phyloP scores from a whole-genome alignment of 2,113 vertebrate species.

The Chloroceryle aenea region DNA sequence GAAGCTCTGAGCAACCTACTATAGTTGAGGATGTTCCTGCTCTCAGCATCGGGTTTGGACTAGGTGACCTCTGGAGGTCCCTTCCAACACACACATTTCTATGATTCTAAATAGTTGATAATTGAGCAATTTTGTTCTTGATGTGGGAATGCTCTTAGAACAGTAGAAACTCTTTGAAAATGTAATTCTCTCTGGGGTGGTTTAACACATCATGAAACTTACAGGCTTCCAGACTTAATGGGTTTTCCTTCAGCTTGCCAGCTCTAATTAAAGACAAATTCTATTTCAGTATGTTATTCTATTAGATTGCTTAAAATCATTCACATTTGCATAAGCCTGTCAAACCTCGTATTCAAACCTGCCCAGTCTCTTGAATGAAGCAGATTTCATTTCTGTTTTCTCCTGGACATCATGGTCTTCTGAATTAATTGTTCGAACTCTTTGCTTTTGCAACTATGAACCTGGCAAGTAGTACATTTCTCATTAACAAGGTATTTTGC shows the following conservation, averaged over 20 bases:
- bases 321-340: conserved; percentile 16
- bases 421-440: background rate
- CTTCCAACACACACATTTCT: too few species aligned
- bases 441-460: background rate
- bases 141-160: background rate
- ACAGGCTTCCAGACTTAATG: conserved; percentile 10
- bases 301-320: conserved; percentile 49
- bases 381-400: conserved; percentile 4
- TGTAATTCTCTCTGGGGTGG: background rate
- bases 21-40: too few species aligned
- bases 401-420: background rate
- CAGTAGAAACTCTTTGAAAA: background rate
- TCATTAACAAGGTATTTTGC: conserved; percentile 1
- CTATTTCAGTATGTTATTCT: background rate
- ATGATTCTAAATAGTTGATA: background rate
- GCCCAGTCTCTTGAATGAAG: background rate
- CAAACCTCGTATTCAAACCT: conserved; percentile 41
- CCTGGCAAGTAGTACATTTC: background rate
- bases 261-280: conserved; percentile 20
- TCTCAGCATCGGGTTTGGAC: too few species aligned
- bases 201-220: background rate
- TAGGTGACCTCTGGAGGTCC: too few species aligned
- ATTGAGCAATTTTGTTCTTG: background rate
- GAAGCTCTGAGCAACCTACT: too few species aligned
- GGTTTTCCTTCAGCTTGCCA: conserved; percentile 28